Base-by-base conservation (phyloP, 2,797 vertebrate species). In the Silurus aristotelis region DNA sequence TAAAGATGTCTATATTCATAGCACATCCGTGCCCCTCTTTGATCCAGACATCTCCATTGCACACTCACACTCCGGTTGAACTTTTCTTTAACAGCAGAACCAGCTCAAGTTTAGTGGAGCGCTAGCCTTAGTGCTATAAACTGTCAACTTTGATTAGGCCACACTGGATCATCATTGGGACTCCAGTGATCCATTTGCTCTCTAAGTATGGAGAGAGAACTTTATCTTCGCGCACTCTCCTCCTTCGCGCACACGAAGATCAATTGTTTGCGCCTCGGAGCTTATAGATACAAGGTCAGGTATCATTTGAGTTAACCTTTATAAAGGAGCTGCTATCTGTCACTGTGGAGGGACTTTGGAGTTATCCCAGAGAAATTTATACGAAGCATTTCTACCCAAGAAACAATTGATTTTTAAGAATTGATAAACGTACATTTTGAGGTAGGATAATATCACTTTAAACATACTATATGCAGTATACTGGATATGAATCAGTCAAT, bases 231-330 rank as follows among this genome's bases (percentile, higher is more conserved):
- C 83, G 70, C 78, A 80, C 38, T 87, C 61, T 84, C 67, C 72
- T 87, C 80, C 76, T 58, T 85, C 83, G 70, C 64, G 76, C 55
- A 66, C 64, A 82, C 84, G 83, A 61, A 89, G 88, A 83, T 89
- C 82, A 86, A 84, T 84, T 86, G 61, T 81, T 72, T 82, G 31
- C 63, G 79, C 76, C 81, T 86, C 70, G 80, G 82, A 85, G 73
- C 48, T 60, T 63, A 68, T 61, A 84, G 88, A 82, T 83, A 87
- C 86, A 89, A 88, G 90, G 88, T 85, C 85, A 88, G 85, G 83
- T 83, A 73, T 83, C 56, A 83, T 58, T 82, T 31, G 22, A 83
- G 84, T 87, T 90, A 90, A 83, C 90, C 88, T 89, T 88, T 89
- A 9, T 15, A 81, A 75, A 84, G 61, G 64, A 83, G 10, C 67